These are phyloP conservation scores for Leptopterna dolabrata DNA, from an alignment of 2,888 invertebrate species.

Conservation along the genomic window DNA sequence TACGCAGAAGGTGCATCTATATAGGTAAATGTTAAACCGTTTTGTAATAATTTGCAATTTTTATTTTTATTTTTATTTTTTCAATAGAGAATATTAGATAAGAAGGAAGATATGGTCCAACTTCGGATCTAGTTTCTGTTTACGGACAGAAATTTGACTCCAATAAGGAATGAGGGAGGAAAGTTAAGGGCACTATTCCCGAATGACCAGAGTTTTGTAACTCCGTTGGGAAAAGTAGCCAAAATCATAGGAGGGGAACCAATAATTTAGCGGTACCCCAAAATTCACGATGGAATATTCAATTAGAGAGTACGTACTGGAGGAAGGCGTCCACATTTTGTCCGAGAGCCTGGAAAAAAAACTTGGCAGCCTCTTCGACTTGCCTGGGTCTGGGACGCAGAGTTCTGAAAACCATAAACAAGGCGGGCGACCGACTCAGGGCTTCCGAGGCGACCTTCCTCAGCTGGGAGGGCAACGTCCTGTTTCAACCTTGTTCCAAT, in stretches of 20 bases:
- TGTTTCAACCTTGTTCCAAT: neutral
- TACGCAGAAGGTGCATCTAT: too few relatives aligned
- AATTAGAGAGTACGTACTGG: neutral
- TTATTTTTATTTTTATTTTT: too few relatives aligned
- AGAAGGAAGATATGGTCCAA: too few relatives aligned
- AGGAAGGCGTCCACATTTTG: neutral
- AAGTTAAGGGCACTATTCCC: too few relatives aligned
- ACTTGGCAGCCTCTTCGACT: neutral
- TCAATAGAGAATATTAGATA: too few relatives aligned
- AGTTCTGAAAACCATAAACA: neutral
- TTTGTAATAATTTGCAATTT: too few relatives aligned
- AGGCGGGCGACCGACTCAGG: neutral
- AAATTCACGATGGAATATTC: conserved; percentile 43
- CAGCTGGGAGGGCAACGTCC: neutral
- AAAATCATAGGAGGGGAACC: neutral
- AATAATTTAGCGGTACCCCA: neutral
- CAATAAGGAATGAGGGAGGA: too few relatives aligned
- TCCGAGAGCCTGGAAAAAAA: neutral
- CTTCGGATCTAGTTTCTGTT: too few relatives aligned
- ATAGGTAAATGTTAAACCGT: too few relatives aligned
- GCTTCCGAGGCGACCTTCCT: neutral
- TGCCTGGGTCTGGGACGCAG: neutral
- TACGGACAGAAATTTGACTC: too few relatives aligned
- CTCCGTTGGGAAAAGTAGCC: neutral
- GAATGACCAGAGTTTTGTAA: conserved; percentile 1